These are phyloP conservation scores for Maniola hyperantus DNA, from an alignment of 2,888 invertebrate species.

Conservation along the genomic window DNA sequence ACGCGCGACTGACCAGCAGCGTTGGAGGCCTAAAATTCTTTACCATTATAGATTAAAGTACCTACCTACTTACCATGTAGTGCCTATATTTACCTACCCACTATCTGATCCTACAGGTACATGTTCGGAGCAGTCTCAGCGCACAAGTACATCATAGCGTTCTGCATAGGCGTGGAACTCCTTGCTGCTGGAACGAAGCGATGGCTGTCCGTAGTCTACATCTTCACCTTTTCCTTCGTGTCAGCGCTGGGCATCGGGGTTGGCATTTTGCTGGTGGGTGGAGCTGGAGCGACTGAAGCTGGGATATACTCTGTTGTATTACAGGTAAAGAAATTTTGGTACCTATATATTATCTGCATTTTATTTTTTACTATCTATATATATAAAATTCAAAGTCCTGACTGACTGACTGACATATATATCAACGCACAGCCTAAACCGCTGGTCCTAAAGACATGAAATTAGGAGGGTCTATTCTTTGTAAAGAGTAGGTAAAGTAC, in stretches of 20 bases:
- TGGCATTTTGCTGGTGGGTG: conserved; percentile 86
- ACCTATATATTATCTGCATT: neutral
- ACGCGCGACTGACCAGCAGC: no score
- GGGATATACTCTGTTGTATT: conserved; percentile 86
- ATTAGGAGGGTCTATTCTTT: no score
- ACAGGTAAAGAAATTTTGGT: conserved; percentile 82
- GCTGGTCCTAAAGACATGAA: no score
- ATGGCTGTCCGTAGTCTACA: conserved; percentile 85
- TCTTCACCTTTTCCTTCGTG: conserved; percentile 90
- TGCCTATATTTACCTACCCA: no score
- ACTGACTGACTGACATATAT: no score
- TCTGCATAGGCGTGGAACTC: conserved; percentile 93
- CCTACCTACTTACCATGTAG: no score
- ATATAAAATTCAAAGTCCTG: no score
- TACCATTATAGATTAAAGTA: no score
- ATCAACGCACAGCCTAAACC: no score
- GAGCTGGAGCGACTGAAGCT: conserved; percentile 80
- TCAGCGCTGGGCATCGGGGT: conserved; percentile 91
- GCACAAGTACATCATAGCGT: conserved; percentile 93
- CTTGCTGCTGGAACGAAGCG: conserved; percentile 86
- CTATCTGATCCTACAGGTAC: conserved; percentile 79
- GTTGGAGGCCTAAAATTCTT: no score
- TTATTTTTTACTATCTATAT: no score
- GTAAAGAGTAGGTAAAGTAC: no score
- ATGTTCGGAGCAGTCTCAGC: conserved; percentile 93